Percentiles rank a stretch among this genome's conserved stretches.
These are phyloP conservation scores for Calosoma granatense DNA, from an alignment of 1,140 invertebrate species.

Conservation along the genomic window DNA sequence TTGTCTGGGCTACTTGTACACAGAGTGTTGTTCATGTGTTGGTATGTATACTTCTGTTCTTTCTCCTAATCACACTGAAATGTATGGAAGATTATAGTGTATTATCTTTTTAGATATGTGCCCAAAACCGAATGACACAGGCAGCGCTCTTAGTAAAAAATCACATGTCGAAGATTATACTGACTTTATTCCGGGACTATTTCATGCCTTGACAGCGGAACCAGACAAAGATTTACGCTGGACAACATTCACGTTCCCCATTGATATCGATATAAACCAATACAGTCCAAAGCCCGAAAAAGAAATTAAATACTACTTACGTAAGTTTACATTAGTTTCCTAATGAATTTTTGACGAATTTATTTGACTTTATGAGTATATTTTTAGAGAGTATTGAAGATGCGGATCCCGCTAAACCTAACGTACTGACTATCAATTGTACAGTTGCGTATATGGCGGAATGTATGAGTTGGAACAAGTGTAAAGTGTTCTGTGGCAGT, in stretches of 20 bases:
- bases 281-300: constrained; percentile 37
- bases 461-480: constrained; percentile 84
- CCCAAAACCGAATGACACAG: constrained; percentile 70
- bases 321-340: constrained; percentile 38
- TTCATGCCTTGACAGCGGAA: constrained; percentile 69
- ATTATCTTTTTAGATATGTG: constrained; percentile 61
- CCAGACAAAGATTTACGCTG: constrained; percentile 62
- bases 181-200: constrained; percentile 73
- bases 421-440: constrained; percentile 69
- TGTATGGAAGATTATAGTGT: background rate
- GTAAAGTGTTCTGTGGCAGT: constrained; percentile 64
- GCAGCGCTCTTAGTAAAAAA: constrained; percentile 56
- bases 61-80: background rate
- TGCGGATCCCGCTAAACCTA: constrained; percentile 45
- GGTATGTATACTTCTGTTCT: constrained; percentile 47
- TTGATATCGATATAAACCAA: constrained; percentile 48
- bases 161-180: constrained; percentile 81
- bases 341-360: background rate
- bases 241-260: constrained; percentile 67
- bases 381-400: constrained; percentile 52
- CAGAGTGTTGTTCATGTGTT: constrained; percentile 91
- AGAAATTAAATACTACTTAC: constrained; percentile 56
- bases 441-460: constrained; percentile 86
- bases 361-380: constrained; percentile 2
- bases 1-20: constrained; percentile 80